Evolutionary conservation across 2,888 invertebrate genomes (phyloP).

Genomic region (Bursaphelenchus okinawaensis): DNA sequence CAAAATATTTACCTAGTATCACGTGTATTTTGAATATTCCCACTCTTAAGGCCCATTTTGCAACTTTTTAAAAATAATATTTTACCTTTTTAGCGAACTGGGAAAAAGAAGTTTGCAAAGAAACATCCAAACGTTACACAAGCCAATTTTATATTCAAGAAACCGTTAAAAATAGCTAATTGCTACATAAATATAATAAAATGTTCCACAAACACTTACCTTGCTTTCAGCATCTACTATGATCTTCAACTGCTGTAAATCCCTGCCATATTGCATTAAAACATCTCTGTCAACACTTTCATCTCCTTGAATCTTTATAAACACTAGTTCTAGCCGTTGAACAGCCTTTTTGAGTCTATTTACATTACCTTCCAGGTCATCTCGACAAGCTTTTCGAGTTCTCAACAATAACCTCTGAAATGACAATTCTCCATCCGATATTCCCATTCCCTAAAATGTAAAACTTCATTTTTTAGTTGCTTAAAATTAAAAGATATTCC

Average conservation of each 20-base stretch:
- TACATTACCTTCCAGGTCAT: conserved; percentile 29
- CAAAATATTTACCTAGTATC: no score
- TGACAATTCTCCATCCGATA: conserved; percentile 33
- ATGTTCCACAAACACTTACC: conserved; percentile 12
- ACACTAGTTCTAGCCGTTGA: conserved; percentile 25
- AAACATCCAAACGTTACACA: no score
- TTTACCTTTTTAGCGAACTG: no score
- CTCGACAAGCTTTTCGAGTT: conserved; percentile 37
- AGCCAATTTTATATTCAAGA: no score
- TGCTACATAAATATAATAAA: not conserved
- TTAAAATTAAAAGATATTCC: not conserved
- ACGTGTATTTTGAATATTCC: no score
- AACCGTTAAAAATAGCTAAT: not conserved
- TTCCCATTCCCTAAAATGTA: conserved; percentile 2
- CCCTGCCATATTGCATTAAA: conserved; percentile 37
- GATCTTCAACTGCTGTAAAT: conserved; percentile 34
- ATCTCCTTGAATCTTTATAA: conserved; percentile 30
- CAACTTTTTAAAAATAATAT: no score
- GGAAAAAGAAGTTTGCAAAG: no score
- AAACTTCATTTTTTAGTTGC: not conserved
- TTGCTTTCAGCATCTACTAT: conserved; percentile 40
- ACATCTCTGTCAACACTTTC: conserved; percentile 30
- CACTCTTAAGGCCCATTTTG: no score
- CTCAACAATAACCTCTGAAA: conserved; percentile 45
- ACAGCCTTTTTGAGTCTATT: conserved; percentile 25